phyloP scores from a whole-genome alignment of 2,113 vertebrate species.

The Lichenostomus cassidix region DNA sequence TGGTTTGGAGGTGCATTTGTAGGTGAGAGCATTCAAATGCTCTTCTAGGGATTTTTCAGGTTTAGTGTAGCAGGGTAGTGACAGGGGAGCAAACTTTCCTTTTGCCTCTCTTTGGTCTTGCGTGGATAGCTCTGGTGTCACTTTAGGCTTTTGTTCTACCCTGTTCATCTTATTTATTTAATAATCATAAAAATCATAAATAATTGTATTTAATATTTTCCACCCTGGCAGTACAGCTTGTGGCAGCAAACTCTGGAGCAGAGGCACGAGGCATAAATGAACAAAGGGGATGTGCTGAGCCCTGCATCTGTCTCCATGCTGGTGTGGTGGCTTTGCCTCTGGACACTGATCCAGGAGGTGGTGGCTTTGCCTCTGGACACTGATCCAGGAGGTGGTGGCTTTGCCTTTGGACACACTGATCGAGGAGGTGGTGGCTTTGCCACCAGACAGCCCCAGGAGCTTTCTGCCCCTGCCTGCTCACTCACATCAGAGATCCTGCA shows the following conservation, averaged over 20 bases:
- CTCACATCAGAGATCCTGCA: fast-evolving
- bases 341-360: background rate
- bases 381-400: background rate
- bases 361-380: background rate
- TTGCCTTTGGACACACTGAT: background rate
- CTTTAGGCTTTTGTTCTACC: background rate
- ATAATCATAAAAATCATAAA: background rate
- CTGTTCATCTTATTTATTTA: background rate
- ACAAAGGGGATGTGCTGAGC: fast-evolving
- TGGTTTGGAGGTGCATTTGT: background rate
- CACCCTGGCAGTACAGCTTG: background rate
- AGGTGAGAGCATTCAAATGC: background rate
- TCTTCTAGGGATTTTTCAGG: background rate
- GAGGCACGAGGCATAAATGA: fast-evolving
- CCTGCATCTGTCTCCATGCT: fast-evolving
- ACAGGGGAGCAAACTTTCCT: background rate
- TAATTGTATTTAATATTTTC: background rate
- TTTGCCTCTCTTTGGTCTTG: background rate
- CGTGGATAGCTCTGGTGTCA: background rate
- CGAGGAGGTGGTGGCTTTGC: background rate
- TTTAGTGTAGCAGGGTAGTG: background rate
- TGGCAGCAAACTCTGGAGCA: background rate
- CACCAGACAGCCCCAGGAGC: background rate
- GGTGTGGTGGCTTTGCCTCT: background rate
- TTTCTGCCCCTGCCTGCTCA: fast-evolving